A percentile compares a stretch with the other conserved stretches of the same genome.
phyloP scores from a whole-genome alignment of 2,888 invertebrate species.

The Caenorhabditis wallacei region DNA sequence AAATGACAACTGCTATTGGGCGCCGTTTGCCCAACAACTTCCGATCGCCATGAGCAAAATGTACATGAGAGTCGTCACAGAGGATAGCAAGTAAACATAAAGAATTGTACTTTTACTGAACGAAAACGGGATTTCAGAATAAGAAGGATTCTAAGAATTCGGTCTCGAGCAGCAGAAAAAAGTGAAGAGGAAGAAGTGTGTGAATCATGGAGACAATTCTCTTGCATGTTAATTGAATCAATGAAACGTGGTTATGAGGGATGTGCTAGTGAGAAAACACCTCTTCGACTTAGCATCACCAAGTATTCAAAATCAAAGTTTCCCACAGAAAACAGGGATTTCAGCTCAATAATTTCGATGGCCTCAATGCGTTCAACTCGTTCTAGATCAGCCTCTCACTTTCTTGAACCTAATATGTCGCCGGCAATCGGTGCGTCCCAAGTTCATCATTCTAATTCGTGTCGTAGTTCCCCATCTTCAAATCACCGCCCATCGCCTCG shows the following conservation, averaged over 20 bases:
- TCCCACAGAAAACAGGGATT: conserved; percentile 1
- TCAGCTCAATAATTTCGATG: conserved; percentile 76
- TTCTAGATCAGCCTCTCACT: conserved; percentile 73
- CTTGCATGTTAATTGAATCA: conserved; percentile 72
- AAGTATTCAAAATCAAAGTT: conserved; percentile 59
- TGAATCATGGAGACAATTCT: conserved; percentile 75
- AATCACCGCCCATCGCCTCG: conserved; percentile 52
- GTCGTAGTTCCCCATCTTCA: conserved; percentile 64
- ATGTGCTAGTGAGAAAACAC: conserved; percentile 74
- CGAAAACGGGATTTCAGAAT: conserved; percentile 57
- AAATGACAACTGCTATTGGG: conserved; percentile 76
- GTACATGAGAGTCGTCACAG: conserved; percentile 70
- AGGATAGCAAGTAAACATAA: conserved; percentile 65
- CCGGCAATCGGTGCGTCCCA: conserved; percentile 68
- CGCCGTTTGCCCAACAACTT: conserved; percentile 76
- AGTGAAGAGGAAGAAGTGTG: conserved; percentile 74
- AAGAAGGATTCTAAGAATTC: conserved; percentile 69
- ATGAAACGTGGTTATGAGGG: conserved; percentile 76
- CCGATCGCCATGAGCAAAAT: conserved; percentile 72
- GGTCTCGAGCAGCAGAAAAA: conserved; percentile 67
- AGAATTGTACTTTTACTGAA: neutral
- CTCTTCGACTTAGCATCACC: conserved; percentile 72
- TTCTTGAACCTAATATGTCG: conserved; percentile 71
- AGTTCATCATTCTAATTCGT: conserved; percentile 55
- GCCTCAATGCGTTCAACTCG: conserved; percentile 74